Evolutionary conservation across 2,797 vertebrate genomes (phyloP).

Genomic region (Sebastes hubbsi): DNA sequence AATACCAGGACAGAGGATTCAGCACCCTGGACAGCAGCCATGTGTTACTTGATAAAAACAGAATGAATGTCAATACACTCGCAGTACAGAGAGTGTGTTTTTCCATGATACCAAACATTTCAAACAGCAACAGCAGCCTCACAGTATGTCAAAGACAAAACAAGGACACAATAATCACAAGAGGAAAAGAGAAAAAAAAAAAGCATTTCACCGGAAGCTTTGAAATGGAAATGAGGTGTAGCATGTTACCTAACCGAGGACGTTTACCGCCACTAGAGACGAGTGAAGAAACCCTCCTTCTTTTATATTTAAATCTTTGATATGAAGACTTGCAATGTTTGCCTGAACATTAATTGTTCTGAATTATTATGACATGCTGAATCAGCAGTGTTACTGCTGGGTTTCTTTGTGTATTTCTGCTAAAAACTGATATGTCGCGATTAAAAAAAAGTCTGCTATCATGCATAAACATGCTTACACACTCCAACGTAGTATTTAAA

Average conservation of each 20-base stretch:
- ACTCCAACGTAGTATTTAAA: too few species aligned
- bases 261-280: neutral
- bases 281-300: neutral
- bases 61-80: neutral
- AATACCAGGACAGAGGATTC: neutral
- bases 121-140: neutral
- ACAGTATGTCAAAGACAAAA: slow-evolving; percentile 3
- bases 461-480: too few species aligned
- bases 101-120: neutral
- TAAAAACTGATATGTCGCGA: too few species aligned
- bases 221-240: slow-evolving; percentile 22
- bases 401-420: neutral
- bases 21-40: neutral
- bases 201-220: neutral
- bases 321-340: neutral
- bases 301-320: neutral
- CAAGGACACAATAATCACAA: neutral
- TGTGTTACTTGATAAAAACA: neutral
- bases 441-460: too few species aligned
- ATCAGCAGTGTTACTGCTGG: neutral
- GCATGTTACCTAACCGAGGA: neutral
- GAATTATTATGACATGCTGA: neutral
- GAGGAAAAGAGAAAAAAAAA: neutral
- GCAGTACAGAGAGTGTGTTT: neutral
- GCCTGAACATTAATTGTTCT: neutral